Conservation (phyloP, 1,140 invertebrate species). For the Hydropsyche tenuis region DNA sequence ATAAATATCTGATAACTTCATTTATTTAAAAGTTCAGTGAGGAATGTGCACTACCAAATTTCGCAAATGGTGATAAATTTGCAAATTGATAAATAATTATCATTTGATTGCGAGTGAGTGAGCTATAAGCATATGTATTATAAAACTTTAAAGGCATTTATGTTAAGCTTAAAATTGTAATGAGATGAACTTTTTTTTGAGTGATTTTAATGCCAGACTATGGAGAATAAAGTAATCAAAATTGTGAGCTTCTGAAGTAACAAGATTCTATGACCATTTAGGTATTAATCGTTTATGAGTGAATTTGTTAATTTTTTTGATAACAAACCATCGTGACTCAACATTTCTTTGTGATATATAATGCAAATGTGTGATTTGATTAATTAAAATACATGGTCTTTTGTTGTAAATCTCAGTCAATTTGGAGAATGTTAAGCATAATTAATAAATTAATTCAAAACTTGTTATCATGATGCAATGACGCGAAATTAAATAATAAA, state of each 20-base stretch:
- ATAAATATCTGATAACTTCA: constrained; percentile 24
- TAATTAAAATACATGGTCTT: constrained; percentile 9
- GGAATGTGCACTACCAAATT: constrained; percentile 30
- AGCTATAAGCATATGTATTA: constrained; percentile 29
- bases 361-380: constrained; percentile 28
- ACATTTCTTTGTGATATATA: constrained; percentile 39
- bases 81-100: constrained; percentile 34
- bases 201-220: constrained; percentile 12
- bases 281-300: constrained; percentile 11
- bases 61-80: constrained; percentile 25
- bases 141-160: constrained; percentile 37
- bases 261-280: constrained; percentile 23
- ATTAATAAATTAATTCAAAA: no score
- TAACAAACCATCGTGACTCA: constrained; percentile 19
- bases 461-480: no score
- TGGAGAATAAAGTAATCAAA: neutral
- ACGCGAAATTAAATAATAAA: no score
- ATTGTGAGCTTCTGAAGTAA: constrained; percentile 21
- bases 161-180: constrained; percentile 29
- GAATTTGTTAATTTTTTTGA: constrained; percentile 24
- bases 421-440: constrained; percentile 15
- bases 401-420: constrained; percentile 23
- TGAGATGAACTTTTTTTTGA: constrained; percentile 17
- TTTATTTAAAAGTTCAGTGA: constrained; percentile 27
- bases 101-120: constrained; percentile 30